phyloP scores from a whole-genome alignment of 2,113 vertebrate genomes.

The Ciconia maguari region DNA sequence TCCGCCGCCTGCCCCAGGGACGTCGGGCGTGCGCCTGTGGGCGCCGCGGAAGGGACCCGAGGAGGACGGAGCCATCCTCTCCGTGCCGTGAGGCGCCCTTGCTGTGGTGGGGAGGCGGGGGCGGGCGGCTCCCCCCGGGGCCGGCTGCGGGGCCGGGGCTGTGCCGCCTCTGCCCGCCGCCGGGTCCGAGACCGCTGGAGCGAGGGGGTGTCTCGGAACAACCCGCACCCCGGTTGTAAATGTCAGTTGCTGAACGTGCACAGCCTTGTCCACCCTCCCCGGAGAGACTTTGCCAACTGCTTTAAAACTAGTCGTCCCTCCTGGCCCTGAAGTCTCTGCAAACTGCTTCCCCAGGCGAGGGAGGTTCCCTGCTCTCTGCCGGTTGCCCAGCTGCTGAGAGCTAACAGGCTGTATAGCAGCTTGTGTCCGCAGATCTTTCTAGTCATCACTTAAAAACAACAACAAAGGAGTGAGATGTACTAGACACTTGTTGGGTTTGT shows the following conservation, averaged over 20 bases:
- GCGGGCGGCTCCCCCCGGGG: neutral
- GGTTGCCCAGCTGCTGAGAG: neutral
- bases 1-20: neutral
- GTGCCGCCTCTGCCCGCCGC: neutral
- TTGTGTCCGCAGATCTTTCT: neutral
- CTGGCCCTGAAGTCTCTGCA: neutral
- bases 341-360: neutral
- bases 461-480: neutral
- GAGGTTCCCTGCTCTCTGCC: neutral
- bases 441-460: neutral
- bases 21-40: neutral
- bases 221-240: neutral
- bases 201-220: neutral
- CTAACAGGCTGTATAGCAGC: neutral
- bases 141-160: neutral
- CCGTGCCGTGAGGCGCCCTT: neutral
- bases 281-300: neutral
- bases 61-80: neutral
- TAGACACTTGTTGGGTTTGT: constrained; percentile 57
- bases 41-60: neutral
- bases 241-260: neutral
- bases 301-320: neutral
- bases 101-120: neutral
- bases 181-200: neutral
- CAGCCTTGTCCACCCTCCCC: neutral